phyloP scores from a whole-genome alignment of 1,140 invertebrate genomes.

The Zeugodacus cucurbitae region DNA sequence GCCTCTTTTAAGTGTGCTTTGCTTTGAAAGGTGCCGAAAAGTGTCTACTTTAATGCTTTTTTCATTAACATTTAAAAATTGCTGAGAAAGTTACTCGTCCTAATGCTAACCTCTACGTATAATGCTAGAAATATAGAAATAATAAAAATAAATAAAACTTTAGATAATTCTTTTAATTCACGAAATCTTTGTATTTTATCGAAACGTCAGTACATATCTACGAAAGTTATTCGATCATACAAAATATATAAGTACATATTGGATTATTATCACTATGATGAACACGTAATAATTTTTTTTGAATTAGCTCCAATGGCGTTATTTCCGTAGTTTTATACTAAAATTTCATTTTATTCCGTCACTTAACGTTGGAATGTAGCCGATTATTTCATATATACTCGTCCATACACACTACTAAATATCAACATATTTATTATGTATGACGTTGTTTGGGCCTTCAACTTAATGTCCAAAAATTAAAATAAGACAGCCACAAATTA shows the following conservation, averaged over 20 bases:
- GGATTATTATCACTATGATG: not conserved
- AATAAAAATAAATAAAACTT: not conserved
- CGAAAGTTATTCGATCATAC: not conserved
- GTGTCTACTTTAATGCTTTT: not conserved
- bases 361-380: not conserved
- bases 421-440: not conserved
- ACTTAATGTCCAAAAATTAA: not conserved
- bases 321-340: too few relatives aligned
- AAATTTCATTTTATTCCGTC: too few relatives aligned
- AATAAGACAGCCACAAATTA: not conserved
- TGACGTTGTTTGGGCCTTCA: not conserved
- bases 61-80: not conserved
- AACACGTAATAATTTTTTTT: too few relatives aligned
- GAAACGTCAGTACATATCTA: not conserved
- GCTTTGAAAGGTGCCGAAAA: not conserved
- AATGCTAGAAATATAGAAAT: not conserved
- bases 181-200: not conserved
- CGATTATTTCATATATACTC: not conserved
- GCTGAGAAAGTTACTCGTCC: not conserved
- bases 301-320: too few relatives aligned
- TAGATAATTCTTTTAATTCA: not conserved
- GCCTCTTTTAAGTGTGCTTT: not conserved
- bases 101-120: not conserved
- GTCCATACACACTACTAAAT: not conserved
- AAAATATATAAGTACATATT: not conserved